These are phyloP conservation scores for Saccostrea glomerata DNA, from an alignment of 1,140 invertebrate genomes.

Conservation along the genomic window DNA sequence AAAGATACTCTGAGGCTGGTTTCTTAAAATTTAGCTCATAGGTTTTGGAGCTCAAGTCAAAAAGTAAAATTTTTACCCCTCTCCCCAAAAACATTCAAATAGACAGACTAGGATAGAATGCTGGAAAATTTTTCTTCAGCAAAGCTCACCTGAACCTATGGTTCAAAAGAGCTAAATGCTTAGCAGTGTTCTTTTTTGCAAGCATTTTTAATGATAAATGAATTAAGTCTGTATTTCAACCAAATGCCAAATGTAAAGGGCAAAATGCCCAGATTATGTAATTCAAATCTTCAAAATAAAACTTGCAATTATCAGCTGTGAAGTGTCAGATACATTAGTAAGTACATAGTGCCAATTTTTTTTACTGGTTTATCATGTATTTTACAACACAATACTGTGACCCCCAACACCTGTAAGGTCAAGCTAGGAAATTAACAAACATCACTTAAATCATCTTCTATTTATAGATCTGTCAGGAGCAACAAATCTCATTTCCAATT, in stretches of 20 bases:
- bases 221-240: not conserved
- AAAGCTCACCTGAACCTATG: no score
- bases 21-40: no score
- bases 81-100: no score
- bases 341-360: not conserved
- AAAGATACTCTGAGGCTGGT: no score
- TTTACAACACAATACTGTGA: not conserved
- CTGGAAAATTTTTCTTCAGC: no score
- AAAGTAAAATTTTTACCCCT: no score
- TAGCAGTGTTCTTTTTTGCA: no score
- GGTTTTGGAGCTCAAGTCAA: no score
- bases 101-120: no score
- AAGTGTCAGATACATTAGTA: not conserved
- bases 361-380: not conserved
- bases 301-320: not conserved
- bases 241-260: not conserved
- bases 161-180: no score
- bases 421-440: not conserved
- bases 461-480: not conserved
- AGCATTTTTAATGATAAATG: not conserved
- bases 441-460: not conserved
- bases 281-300: constrained; percentile 4
- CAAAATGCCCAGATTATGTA: constrained; percentile 17
- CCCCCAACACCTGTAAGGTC: constrained; percentile 7
- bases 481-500: not conserved